Percentiles rank a stretch among this genome's conserved stretches.
Evolutionary conservation across 2,888 invertebrate species (phyloP).

Genomic region (Patella caerulea): DNA sequence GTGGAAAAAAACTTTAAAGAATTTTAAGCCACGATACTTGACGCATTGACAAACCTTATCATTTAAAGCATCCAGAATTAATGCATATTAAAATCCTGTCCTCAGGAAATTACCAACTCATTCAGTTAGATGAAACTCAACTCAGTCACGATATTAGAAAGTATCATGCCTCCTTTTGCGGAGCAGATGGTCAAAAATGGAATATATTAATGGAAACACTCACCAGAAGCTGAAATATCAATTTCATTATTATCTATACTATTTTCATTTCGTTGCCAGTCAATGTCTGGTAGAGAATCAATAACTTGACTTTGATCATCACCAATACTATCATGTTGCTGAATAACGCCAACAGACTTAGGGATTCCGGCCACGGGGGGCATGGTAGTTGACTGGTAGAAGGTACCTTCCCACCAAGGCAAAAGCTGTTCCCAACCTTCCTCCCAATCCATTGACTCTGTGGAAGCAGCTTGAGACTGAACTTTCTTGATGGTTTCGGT

Average conservation of each 20-base stretch:
- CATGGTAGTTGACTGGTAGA: constrained; percentile 17
- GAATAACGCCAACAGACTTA: constrained; percentile 2
- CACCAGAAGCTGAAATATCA: background rate
- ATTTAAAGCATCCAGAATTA: too few species aligned
- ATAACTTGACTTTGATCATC: background rate
- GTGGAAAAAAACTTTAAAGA: too few species aligned
- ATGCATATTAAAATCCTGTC: too few species aligned
- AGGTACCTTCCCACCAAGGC: constrained; percentile 37
- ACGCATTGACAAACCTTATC: too few species aligned
- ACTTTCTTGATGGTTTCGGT: background rate
- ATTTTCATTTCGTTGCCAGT: constrained; percentile 12
- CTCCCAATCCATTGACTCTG: constrained; percentile 26
- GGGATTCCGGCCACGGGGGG: constrained; percentile 12
- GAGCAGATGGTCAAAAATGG: background rate
- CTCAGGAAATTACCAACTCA: too few species aligned
- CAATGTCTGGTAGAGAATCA: background rate
- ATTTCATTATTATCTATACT: constrained; percentile 3
- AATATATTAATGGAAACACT: too few species aligned
- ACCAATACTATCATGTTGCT: background rate
- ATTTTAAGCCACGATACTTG: too few species aligned
- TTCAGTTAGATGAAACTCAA: too few species aligned
- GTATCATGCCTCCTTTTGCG: background rate
- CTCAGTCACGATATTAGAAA: background rate
- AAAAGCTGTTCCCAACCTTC: constrained; percentile 31
- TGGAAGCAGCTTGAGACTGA: background rate